phyloP scores from a whole-genome alignment of 2,888 invertebrate genomes.

The Harmothoe impar region DNA sequence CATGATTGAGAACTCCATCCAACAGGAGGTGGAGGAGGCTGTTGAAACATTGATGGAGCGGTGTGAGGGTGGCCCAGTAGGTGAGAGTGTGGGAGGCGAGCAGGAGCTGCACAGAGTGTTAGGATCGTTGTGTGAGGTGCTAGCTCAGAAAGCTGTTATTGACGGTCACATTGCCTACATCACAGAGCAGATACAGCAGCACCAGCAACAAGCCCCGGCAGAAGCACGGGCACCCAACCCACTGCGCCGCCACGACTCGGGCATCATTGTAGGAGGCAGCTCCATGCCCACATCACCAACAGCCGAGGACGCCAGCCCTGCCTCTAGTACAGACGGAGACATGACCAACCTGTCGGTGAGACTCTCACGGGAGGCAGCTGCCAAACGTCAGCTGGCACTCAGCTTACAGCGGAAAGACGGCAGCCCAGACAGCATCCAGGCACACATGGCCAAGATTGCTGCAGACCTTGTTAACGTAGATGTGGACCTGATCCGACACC shows the following conservation, averaged over 20 bases:
- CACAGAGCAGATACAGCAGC: constrained; percentile 68
- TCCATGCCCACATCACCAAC: constrained; percentile 65
- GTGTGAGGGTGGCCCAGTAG: not conserved
- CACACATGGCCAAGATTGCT: constrained; percentile 64
- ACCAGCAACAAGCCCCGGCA: constrained; percentile 26
- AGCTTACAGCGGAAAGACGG: not conserved
- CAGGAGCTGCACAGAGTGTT: not conserved
- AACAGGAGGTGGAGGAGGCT: constrained; percentile 58
- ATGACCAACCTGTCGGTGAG: not conserved
- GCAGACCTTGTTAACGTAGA: constrained; percentile 63
- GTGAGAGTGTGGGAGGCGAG: not conserved
- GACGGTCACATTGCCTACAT: constrained; percentile 74
- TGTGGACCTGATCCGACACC: constrained; percentile 30
- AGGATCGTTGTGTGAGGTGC: constrained; percentile 84
- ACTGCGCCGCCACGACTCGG: constrained; percentile 62
- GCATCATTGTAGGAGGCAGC: constrained; percentile 57
- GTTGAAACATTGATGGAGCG: constrained; percentile 17
- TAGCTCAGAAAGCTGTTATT: constrained; percentile 89
- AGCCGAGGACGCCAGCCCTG: constrained; percentile 28
- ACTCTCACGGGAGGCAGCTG: constrained; percentile 42
- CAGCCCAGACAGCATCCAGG: constrained; percentile 10
- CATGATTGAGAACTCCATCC: constrained; percentile 18
- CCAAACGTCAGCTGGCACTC: constrained; percentile 37
- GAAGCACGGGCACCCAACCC: constrained; percentile 39
- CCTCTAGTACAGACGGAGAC: constrained; percentile 33